phyloP scores from a whole-genome alignment of 2,888 invertebrate genomes.

The Erynnis tages region DNA sequence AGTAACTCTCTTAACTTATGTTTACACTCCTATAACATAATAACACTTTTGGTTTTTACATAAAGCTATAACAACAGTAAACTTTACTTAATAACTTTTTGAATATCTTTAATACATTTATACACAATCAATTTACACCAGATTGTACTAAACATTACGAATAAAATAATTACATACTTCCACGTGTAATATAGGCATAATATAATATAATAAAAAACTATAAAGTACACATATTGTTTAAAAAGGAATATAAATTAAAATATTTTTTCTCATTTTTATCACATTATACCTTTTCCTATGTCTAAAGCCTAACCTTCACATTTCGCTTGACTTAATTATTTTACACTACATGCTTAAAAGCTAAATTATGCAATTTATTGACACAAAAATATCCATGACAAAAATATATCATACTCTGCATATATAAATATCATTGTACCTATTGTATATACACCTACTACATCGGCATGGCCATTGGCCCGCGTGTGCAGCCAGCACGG shows the following conservation, averaged over 20 bases:
- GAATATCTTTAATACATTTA: slow-evolving; percentile 57
- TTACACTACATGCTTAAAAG: slow-evolving; percentile 55
- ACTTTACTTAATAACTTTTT: slow-evolving; percentile 65
- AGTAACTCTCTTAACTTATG: slow-evolving; percentile 22
- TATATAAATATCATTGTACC: slow-evolving; percentile 35
- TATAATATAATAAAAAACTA: slow-evolving; percentile 37
- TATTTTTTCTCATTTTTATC: slow-evolving; percentile 55
- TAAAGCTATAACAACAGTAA: slow-evolving; percentile 79
- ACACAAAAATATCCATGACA: slow-evolving; percentile 67
- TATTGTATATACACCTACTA: slow-evolving; percentile 43
- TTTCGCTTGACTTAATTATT: slow-evolving; percentile 34
- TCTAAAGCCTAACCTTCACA: slow-evolving; percentile 41
- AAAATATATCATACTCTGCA: slow-evolving; percentile 57
- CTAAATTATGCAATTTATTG: slow-evolving; percentile 73
- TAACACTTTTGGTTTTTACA: slow-evolving; percentile 79
- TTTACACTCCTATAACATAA: slow-evolving; percentile 65
- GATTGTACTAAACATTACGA: slow-evolving; percentile 46
- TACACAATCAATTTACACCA: slow-evolving; percentile 31
- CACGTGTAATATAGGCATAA: slow-evolving; percentile 42
- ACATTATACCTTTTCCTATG: slow-evolving; percentile 60
- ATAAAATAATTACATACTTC: slow-evolving; percentile 42
- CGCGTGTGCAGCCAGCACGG: too few species aligned
- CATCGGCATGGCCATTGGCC: slow-evolving; percentile 68
- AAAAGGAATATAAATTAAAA: slow-evolving; percentile 50
- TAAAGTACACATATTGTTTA: slow-evolving; percentile 54